phyloP scores from a whole-genome alignment of 2,113 vertebrate species.

The Notarius lentiginosus region DNA sequence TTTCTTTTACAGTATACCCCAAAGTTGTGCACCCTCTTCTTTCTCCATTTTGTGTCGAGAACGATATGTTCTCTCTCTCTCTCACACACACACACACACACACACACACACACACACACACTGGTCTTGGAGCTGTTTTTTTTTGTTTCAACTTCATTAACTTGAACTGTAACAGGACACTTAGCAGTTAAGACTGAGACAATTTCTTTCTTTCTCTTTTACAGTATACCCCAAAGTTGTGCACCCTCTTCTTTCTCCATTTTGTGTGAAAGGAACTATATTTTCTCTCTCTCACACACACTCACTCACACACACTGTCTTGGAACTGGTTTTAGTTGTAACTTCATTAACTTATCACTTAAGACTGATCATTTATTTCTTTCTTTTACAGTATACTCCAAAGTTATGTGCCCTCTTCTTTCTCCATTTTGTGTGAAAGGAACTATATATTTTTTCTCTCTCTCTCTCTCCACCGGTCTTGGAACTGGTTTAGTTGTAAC shows the following conservation, averaged over 20 bases:
- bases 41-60: conserved; percentile 47
- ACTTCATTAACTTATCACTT: background rate
- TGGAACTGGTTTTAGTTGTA: background rate
- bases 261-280: no score
- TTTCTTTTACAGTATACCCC: background rate
- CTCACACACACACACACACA: conserved; percentile 54
- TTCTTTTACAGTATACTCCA: no score
- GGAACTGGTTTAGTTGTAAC: background rate
- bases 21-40: conserved; percentile 38
- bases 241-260: no score
- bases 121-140: background rate
- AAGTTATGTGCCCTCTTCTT: no score
- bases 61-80: background rate
- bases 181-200: background rate
- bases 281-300: conserved; percentile 5
- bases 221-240: no score
- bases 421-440: no score
- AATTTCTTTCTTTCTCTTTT: background rate
- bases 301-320: conserved; percentile 46
- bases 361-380: background rate
- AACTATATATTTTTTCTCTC: background rate
- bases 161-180: background rate
- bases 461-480: no score
- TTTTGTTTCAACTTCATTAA: background rate
- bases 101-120: background rate